Evolutionary conservation across 2,113 vertebrate genomes (phyloP), one percentile per base, ranked within the genome.

Genomic region (Ploceus nigricollis): DNA sequence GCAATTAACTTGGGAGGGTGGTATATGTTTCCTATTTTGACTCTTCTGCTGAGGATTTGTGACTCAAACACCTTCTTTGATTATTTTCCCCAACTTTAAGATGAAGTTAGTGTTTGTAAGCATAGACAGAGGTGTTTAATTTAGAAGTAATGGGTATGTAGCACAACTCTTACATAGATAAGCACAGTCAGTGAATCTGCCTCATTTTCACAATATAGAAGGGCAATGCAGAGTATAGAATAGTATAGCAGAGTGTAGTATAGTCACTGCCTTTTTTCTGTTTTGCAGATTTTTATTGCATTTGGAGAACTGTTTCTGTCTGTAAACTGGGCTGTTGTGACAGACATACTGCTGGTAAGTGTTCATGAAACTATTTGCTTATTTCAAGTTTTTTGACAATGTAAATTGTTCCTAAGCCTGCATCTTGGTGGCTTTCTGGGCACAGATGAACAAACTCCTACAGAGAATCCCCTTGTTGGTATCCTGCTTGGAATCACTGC

Each of bases 321-420:
- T 27, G 90, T 99, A 33, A 99, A 98, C 97, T 99, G 98, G 98
- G 97, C 98, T 54, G 96, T 99, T 88, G 88, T 99, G 82, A 98
- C 98, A 56, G 98, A 99, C 78, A 99, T 99, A 68, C 97, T 99
- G 60, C 93, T 99, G 98, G 99, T 99, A 94, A 98, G 98, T 97
- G 37, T 51, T 63, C 60, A 15, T 45, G 48, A 58, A 71, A 39
- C 22, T n/a, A 10, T 65, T 80, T 61, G 61, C 8, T 69, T 76
- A 33, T 42, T 69, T 56, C 63, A 69, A 48, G 25, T 7, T 76
- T 92, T 92, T 69, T 76, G 31, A 66, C n/a, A 33, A 15, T 33
- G 4, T 68, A 5, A 33, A 13, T 15, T 85, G 53, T 39, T 85
- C 27, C 15, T 37, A 69, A 60, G 6, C 22, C 16, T 82, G 47